phyloP scores from a whole-genome alignment of 2,113 vertebrate species.

The Scalopus aquaticus region DNA sequence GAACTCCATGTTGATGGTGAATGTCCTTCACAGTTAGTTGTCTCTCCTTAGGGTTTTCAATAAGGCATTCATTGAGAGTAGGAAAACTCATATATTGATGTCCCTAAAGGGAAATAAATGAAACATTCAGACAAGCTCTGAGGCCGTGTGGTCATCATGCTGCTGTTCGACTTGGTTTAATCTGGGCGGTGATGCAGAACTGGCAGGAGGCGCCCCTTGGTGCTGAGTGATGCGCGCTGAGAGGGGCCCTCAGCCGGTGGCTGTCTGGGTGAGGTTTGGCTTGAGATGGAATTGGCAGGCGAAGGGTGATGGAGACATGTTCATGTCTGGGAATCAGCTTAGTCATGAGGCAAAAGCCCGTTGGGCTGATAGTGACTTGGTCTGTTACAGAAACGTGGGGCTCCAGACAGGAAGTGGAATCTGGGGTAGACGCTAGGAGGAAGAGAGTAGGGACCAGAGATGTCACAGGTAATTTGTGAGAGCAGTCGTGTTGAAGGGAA shows the following conservation, averaged over 20 bases:
- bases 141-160: neutral
- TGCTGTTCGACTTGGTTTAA: neutral
- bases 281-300: neutral
- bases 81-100: neutral
- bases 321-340: neutral
- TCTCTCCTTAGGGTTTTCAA: constrained; percentile 22
- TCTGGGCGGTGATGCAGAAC: neutral
- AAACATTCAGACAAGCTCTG: neutral
- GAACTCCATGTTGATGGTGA: neutral
- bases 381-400: neutral
- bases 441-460: neutral
- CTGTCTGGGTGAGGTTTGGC: neutral
- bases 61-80: neutral
- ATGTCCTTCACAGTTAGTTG: constrained; percentile 1
- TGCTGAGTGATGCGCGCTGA: neutral
- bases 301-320: neutral
- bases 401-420: neutral
- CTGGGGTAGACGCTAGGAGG: rapidly evolving
- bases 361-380: neutral
- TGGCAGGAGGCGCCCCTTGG: neutral
- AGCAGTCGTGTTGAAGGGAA: neutral
- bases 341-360: neutral
- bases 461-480: neutral
- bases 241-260: neutral
- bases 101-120: constrained; percentile 52